A percentile compares a stretch with the other conserved stretches of the same genome.
Evolutionary conservation across 2,797 vertebrate species (phyloP).

Genomic region (Halcyon badia): DNA sequence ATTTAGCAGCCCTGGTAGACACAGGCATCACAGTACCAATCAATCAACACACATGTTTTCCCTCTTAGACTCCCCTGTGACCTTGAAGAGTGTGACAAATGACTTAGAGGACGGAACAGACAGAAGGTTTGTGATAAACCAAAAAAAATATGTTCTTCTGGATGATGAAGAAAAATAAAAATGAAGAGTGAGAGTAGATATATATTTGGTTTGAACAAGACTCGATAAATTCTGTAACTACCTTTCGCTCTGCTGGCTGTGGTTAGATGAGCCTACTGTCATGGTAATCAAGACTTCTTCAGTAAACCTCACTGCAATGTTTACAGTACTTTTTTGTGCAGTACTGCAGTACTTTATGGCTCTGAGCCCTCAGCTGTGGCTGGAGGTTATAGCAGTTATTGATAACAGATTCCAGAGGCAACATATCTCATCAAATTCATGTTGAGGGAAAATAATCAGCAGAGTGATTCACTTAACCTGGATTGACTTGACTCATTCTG

Average conservation of each 20-base stretch:
- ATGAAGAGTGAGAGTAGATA: conserved; percentile 51
- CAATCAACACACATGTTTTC: conserved; percentile 63
- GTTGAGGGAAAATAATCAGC: conserved; percentile 51
- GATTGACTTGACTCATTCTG: conserved; percentile 14
- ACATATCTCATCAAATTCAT: conserved; percentile 47
- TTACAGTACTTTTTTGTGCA: conserved; percentile 68
- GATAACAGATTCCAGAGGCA: conserved; percentile 68
- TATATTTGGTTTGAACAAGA: conserved; percentile 64
- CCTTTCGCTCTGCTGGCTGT: conserved; percentile 8
- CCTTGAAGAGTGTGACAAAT: conserved; percentile 76
- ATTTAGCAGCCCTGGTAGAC: conserved; percentile 72
- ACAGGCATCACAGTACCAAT: conserved; percentile 56
- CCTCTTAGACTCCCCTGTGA: conserved; percentile 57
- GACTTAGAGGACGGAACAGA: conserved; percentile 57
- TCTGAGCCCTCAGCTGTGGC: conserved; percentile 60
- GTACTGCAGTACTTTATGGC: conserved; percentile 68
- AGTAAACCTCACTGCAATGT: conserved; percentile 69
- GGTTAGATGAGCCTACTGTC: conserved; percentile 60
- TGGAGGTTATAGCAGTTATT: conserved; percentile 74
- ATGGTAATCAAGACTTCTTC: conserved; percentile 78
- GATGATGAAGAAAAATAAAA: conserved; percentile 75
- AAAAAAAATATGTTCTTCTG: conserved; percentile 54
- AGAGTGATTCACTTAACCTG: conserved; percentile 61
- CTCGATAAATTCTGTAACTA: conserved; percentile 66
- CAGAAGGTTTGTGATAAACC: conserved; percentile 70